Evolutionary conservation across 2,113 vertebrate genomes (phyloP), one percentile per base, ranked within the genome.

Genomic region (Corvus moneduloides): DNA sequence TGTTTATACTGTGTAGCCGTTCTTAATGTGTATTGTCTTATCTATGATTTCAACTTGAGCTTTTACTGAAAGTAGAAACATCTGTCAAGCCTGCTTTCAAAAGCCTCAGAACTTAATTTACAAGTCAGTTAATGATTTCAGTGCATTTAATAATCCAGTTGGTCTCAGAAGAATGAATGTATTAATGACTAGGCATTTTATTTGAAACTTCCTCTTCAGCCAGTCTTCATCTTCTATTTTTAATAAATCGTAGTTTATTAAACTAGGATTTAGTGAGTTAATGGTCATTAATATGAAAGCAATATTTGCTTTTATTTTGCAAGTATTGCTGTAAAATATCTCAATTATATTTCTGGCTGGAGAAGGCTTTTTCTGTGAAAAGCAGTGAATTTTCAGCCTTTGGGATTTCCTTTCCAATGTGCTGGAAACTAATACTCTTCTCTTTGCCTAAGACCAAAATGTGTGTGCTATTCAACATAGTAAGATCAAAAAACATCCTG

Each of bases 401-500:
- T 1, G 9, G 37, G 43, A 75, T 92, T 92, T 91, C 20, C 41
- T 89, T 52, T 91, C 44, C 44, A 78, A 7, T 14, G 21, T 76
- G 20, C 28, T 79, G 49, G 20, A 68, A 84, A n/a, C 44, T 37
- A 78, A 64, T 72, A 55, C 20, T 69, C n/a, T 78, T 55, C 46
- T 91, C 7, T 74, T 69, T 69, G 48, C 33, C 15, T 91, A 94
- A 95, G 73, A 87, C 8, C 32, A 84, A 95, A 94, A 92, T 86
- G 41, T 56, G n/a, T 44, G 11, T 33, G 71, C 78, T 87, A 37
- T 93, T 95, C 89, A 89, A 72, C n/a, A 73, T 30, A 72, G 35
- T 17, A 24, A 89, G 54, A 84, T 91, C 18, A 68, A 90, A 87
- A 88, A 75, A 33, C 28, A 14, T 30, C 64, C 62, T 84, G 21